Evolutionary conservation across 2,888 invertebrate genomes (phyloP).

Genomic region (Drosophila neutralis): DNA sequence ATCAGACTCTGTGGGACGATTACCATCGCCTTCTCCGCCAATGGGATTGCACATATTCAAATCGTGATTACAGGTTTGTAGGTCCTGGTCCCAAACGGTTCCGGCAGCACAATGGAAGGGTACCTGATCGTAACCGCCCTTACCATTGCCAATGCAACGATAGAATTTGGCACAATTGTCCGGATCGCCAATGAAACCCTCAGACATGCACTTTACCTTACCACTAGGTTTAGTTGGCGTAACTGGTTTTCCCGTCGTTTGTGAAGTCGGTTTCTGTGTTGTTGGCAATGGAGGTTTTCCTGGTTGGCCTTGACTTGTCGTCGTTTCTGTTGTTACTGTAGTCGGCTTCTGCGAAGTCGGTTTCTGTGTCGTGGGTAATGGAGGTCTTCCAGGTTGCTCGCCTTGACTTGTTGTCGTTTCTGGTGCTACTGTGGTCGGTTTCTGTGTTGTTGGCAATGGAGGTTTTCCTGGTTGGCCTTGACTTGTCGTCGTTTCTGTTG

Average conservation of each 20-base stretch:
- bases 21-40: conserved; percentile 6
- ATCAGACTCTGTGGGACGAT: conserved; percentile 52
- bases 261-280: background rate
- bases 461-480: background rate
- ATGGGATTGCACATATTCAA: conserved; percentile 72
- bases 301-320: conserved; percentile 16
- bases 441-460: background rate
- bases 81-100: conserved; percentile 87
- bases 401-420: background rate
- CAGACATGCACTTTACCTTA: conserved; percentile 82
- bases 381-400: background rate
- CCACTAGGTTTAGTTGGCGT: conserved; percentile 45
- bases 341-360: background rate
- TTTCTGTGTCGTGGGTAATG: background rate
- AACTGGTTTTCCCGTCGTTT: conserved; percentile 29
- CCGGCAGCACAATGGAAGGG: conserved; percentile 89
- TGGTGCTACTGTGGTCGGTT: background rate
- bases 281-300: background rate
- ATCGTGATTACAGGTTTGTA: conserved; percentile 83
- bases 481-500: too few relatives aligned
- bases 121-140: conserved; percentile 87
- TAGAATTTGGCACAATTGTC: conserved; percentile 88
- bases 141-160: conserved; percentile 88
- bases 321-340: background rate
- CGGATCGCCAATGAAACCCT: conserved; percentile 85